Conservation (phyloP, 2,797 vertebrate genomes). For the Sebastes minor region DNA sequence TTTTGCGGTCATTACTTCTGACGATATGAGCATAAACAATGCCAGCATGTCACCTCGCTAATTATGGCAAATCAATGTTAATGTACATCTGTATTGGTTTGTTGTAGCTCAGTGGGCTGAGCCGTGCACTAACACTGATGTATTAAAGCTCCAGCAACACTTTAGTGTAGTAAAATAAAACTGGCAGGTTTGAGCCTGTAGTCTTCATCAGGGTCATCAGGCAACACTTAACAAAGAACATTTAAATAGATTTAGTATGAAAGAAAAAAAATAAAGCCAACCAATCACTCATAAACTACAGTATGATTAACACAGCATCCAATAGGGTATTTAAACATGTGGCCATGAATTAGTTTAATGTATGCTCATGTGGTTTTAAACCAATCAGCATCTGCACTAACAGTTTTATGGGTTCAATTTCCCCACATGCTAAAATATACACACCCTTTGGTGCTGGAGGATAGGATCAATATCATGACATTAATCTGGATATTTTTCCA, state of each 20-base stretch:
- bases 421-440: neutral
- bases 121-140: neutral
- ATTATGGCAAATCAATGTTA: constrained; percentile 46
- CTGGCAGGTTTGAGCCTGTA: neutral
- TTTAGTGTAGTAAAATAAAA: neutral
- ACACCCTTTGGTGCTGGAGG: neutral
- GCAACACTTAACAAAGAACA: neutral
- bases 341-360: neutral
- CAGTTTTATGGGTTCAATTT: neutral
- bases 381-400: neutral
- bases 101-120: constrained; percentile 21
- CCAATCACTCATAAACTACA: neutral
- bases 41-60: constrained; percentile 29
- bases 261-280: neutral
- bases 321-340: neutral
- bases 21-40: constrained; percentile 52
- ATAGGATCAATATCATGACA: neutral
- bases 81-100: constrained; percentile 36
- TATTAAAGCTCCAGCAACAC: neutral
- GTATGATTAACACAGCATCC: neutral
- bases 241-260: neutral
- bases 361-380: neutral
- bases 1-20: constrained; percentile 46
- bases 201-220: neutral
- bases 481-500: neutral